A percentile compares a stretch with the other conserved stretches of the same genome.
Evolutionary conservation across 2,113 vertebrate species (phyloP).

Genomic region (Corvus moneduloides): DNA sequence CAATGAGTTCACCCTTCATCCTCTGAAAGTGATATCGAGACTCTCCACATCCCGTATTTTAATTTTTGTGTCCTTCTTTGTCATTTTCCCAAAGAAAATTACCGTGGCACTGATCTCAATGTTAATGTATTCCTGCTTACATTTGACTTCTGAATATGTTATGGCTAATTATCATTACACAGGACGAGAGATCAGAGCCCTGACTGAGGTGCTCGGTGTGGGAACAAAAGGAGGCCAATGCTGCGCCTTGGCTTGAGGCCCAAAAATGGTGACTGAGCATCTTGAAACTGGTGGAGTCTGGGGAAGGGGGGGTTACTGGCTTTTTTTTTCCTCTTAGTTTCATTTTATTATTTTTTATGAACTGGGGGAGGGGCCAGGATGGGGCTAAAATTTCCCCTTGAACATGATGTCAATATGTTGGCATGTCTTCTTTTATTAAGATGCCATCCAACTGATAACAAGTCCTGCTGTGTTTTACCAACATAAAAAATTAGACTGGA

Average conservation of each 20-base stretch:
- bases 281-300: slow-evolving; percentile 63
- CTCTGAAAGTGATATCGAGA: slow-evolving; percentile 32
- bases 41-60: neutral
- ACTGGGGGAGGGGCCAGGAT: slow-evolving; percentile 27
- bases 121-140: slow-evolving; percentile 92
- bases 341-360: slow-evolving; percentile 8
- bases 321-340: neutral
- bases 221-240: slow-evolving; percentile 88
- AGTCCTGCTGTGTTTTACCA: slow-evolving; percentile 99
- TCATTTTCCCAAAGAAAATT: slow-evolving; percentile 79
- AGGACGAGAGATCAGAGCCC: slow-evolving; percentile 83
- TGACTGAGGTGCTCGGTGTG: slow-evolving; percentile 74
- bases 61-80: slow-evolving; percentile 82
- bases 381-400: slow-evolving; percentile 91
- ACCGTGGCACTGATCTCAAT: slow-evolving; percentile 79
- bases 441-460: slow-evolving; percentile 98
- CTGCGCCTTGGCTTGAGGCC: slow-evolving; percentile 81
- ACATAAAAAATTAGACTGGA: slow-evolving; percentile 99
- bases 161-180: slow-evolving; percentile 93
- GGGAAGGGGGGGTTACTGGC: neutral
- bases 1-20: slow-evolving; percentile 34
- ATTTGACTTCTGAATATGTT: slow-evolving; percentile 98
- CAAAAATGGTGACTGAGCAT: slow-evolving; percentile 70
- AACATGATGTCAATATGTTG: slow-evolving; percentile 99
- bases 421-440: slow-evolving; percentile 98